A percentile compares a stretch with the other conserved stretches of the same genome.
phyloP scores from a whole-genome alignment of 2,113 vertebrate species.

The Gallinago media region DNA sequence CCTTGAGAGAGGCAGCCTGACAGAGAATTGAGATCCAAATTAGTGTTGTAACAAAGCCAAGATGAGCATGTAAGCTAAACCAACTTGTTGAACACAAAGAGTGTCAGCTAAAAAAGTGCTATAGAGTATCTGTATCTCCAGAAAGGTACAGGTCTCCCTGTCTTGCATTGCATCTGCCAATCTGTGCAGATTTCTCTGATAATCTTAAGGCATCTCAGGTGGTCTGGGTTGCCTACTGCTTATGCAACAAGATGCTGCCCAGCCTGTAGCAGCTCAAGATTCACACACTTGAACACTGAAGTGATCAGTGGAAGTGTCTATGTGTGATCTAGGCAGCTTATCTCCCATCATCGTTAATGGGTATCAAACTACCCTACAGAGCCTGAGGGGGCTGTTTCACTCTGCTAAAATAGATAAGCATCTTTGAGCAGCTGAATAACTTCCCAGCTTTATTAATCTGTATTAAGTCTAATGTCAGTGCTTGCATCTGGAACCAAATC shows the following conservation, averaged over 20 bases:
- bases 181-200: neutral
- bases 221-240: neutral
- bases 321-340: neutral
- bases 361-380: neutral
- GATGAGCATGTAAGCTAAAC: neutral
- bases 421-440: neutral
- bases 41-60: neutral
- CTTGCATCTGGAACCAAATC: neutral
- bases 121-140: neutral
- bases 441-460: neutral
- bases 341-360: neutral
- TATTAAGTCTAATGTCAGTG: neutral
- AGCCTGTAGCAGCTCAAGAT: neutral
- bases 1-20: neutral
- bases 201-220: neutral
- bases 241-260: neutral
- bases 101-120: neutral
- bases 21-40: neutral
- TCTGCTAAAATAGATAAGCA: accelerated
- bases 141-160: neutral
- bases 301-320: neutral
- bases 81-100: neutral
- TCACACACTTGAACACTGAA: neutral
- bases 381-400: neutral
- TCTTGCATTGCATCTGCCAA: neutral